Evolutionary conservation across 1,140 invertebrate genomes (phyloP), one percentile per base, ranked within the genome.

Genomic region (Drosophila malerkotliana): DNA sequence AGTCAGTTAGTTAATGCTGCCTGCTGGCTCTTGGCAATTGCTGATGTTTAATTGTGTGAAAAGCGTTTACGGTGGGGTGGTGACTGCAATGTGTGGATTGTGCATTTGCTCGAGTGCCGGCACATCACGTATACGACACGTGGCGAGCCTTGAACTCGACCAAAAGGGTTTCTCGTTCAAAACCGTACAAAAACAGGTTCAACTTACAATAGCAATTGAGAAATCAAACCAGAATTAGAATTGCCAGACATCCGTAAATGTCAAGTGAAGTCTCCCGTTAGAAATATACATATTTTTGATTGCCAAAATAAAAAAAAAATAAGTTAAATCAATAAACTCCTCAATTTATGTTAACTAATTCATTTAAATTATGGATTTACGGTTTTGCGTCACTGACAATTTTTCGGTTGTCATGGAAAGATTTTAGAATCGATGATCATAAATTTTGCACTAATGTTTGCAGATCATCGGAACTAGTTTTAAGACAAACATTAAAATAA

Each of bases 31-130:
- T 15, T 55, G 62, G 55, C 55, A 59, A 24, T 56, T 41, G 64
- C 74, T 67, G 64, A 64, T 85, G 83, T 61, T 85, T 85, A 85
- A 85, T 85, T 85, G 82, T 88, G 82, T 77, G 83, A 87, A 82
- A 87, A 87, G 81, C 55, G 58, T 51, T 76, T 73, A 54, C 53
- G 49, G 18, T 18, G 18, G 28, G 28, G 47, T 30, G 30, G 21
- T 21, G 15, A 28, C 21, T 62, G 75, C 76, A 58, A 66, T 56
- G 67, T 75, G 73, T 32, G 63, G 62, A 66, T 34, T 52, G 45
- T 18, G 44, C 18, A 47, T 78, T 79, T 74, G 49, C 55, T 57
- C 71, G 60, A 75, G 62, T 37, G 68, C 61, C 72, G 69, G 69
- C 81, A 85, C 55, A 87, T 82, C 75, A 87, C 74, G 78, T 85